Evolutionary conservation across 2,113 vertebrate genomes (phyloP).

Genomic region (Amblyopsis rosae): DNA sequence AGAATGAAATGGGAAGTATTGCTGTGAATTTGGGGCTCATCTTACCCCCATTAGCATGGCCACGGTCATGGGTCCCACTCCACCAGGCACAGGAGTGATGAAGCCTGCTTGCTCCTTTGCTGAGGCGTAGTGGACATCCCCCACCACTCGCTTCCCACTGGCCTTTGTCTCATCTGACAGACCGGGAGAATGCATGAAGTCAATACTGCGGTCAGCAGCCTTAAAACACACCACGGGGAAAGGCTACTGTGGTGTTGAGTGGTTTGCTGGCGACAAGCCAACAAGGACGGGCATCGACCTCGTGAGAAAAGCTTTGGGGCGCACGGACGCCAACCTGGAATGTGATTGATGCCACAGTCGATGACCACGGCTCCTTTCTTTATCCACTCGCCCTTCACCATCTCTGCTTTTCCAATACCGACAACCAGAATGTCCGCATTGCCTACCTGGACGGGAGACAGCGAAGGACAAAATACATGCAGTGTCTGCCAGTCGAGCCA

Average conservation of each 20-base stretch:
- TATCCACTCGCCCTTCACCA: constrained; percentile 97
- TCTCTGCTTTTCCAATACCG: constrained; percentile 91
- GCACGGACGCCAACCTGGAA: constrained; percentile 80
- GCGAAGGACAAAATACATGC: constrained; percentile 8
- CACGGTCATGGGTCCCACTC: constrained; percentile 97
- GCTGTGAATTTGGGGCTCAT: not conserved
- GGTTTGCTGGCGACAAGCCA: not conserved
- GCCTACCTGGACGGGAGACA: constrained; percentile 68
- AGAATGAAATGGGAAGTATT: no score
- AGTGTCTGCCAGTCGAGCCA: not conserved
- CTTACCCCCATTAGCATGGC: constrained; percentile 97
- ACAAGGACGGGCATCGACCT: no score
- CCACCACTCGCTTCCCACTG: constrained; percentile 88
- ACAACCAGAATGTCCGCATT: constrained; percentile 95
- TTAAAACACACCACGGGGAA: no score
- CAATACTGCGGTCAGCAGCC: not conserved
- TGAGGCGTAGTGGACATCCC: constrained; percentile 86
- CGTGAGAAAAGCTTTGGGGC: not conserved
- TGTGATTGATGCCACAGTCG: constrained; percentile 95
- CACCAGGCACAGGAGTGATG: constrained; percentile 96
- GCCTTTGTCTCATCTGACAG: constrained; percentile 84
- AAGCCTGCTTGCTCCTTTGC: constrained; percentile 89
- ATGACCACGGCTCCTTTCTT: constrained; percentile 95
- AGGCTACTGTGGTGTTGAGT: no score
- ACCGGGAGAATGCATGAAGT: constrained; percentile 18